phyloP scores from a whole-genome alignment of 2,113 vertebrate species.

The Tylochromis polylepis region DNA sequence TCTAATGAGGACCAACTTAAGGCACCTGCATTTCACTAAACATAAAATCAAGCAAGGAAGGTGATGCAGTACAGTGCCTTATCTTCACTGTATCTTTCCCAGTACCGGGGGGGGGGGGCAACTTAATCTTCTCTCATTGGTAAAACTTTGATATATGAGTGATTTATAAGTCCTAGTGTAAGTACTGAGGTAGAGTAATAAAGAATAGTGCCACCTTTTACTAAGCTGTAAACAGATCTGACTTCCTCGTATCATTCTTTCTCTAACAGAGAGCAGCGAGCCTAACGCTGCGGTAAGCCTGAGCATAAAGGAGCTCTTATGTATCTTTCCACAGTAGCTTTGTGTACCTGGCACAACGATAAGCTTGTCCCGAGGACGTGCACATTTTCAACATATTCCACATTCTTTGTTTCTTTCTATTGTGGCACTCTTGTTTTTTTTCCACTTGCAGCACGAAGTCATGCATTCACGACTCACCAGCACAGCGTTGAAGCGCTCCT shows the following conservation, averaged over 20 bases:
- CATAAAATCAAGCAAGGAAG: neutral
- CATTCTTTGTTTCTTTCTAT: constrained; percentile 30
- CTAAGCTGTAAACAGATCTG: neutral
- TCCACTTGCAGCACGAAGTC: neutral
- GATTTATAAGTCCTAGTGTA: neutral
- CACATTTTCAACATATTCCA: constrained; percentile 48
- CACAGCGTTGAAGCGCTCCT: constrained; percentile 78
- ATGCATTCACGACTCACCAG: constrained; percentile 75
- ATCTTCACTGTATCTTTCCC: neutral
- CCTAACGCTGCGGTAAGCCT: constrained; percentile 24
- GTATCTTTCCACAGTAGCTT: constrained; percentile 17
- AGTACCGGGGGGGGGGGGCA: neutral
- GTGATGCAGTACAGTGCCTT: neutral
- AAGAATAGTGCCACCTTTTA: neutral
- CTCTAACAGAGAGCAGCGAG: neutral
- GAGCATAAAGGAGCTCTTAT: constrained; percentile 42
- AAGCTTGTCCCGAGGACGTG: constrained; percentile 22
- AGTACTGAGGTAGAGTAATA: neutral
- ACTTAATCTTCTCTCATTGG: neutral
- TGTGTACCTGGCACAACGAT: constrained; percentile 36
- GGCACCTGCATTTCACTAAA: neutral
- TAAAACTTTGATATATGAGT: neutral
- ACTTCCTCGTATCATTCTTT: neutral
- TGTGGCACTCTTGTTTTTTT: neutral
- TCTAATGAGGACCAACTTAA: neutral